phyloP scores from a whole-genome alignment of 2,797 vertebrate species.

The Hylomyscus alleni region DNA sequence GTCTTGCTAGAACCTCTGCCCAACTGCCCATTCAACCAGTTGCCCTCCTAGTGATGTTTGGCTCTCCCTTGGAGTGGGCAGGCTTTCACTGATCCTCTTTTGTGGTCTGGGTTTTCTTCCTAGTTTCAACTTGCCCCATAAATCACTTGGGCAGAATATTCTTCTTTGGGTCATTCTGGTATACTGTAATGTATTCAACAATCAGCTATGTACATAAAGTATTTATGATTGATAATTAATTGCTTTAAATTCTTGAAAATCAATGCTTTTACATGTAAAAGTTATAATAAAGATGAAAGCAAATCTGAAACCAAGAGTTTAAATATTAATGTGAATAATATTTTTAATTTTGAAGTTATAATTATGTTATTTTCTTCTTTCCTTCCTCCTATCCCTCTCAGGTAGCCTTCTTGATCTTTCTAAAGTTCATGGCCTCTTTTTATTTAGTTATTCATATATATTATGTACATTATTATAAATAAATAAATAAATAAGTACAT shows the following conservation, averaged over 20 bases:
- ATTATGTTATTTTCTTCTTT: background rate
- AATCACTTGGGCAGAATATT: background rate
- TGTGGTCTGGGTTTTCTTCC: background rate
- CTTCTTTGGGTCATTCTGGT: conserved; percentile 1
- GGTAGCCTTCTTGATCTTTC: background rate
- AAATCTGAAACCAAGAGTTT: conserved; percentile 15
- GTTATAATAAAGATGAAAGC: conserved; percentile 31
- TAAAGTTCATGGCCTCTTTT: background rate
- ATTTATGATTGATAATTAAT: conserved; percentile 28
- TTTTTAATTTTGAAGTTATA: background rate
- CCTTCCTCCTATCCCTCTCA: background rate
- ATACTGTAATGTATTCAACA: background rate
- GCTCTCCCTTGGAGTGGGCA: too few relatives aligned
- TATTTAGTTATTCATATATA: background rate
- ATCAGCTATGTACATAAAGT: background rate
- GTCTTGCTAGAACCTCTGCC: background rate
- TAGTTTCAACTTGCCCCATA: background rate
- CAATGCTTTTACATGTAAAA: conserved; percentile 39
- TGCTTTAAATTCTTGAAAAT: background rate
- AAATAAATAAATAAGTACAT: background rate
- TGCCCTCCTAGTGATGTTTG: background rate
- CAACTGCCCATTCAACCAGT: background rate
- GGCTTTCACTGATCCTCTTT: background rate
- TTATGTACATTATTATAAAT: background rate
- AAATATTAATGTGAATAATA: background rate